phyloP scores from a whole-genome alignment of 2,888 invertebrate genomes.

The Eugnorisma glareosa region DNA sequence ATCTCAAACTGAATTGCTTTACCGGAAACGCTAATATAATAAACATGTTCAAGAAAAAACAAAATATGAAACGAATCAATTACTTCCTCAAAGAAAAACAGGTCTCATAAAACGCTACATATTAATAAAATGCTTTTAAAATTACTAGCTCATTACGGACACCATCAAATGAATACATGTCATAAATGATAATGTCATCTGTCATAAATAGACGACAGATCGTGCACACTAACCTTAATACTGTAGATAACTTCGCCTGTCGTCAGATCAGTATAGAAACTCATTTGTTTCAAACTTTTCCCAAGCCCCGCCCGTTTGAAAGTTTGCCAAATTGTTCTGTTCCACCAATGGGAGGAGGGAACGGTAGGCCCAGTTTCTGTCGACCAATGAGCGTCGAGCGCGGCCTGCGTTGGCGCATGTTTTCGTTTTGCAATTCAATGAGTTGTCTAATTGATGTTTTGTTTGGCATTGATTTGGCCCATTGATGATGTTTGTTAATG shows the following conservation, averaged over 20 bases:
- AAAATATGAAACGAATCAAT: constrained; percentile 39
- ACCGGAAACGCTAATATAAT: constrained; percentile 20
- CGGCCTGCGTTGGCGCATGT: constrained; percentile 84
- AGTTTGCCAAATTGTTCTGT: constrained; percentile 84
- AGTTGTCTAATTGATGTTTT: constrained; percentile 83
- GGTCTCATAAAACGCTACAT: constrained; percentile 30
- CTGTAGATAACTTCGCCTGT: constrained; percentile 40
- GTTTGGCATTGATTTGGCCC: constrained; percentile 77
- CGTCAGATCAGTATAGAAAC: constrained; percentile 48
- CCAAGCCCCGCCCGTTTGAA: constrained; percentile 84
- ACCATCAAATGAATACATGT: constrained; percentile 50
- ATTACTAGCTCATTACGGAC: constrained; percentile 38
- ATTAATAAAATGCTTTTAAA: constrained; percentile 49
- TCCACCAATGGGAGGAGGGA: constrained; percentile 75
- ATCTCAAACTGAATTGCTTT: constrained; percentile 7
- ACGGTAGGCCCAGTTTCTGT: constrained; percentile 71
- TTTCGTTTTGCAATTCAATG: constrained; percentile 85
- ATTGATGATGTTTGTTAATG: constrained; percentile 73
- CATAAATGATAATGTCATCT: constrained; percentile 21
- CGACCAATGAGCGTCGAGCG: constrained; percentile 75
- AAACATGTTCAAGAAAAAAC: constrained; percentile 11
- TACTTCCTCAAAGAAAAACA: constrained; percentile 36
- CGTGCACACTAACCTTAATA: constrained; percentile 50
- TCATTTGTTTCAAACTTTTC: constrained; percentile 65
- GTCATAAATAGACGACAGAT: constrained; percentile 23